phyloP scores from a whole-genome alignment of 2,888 invertebrate species.

The Oligia strigilis region DNA sequence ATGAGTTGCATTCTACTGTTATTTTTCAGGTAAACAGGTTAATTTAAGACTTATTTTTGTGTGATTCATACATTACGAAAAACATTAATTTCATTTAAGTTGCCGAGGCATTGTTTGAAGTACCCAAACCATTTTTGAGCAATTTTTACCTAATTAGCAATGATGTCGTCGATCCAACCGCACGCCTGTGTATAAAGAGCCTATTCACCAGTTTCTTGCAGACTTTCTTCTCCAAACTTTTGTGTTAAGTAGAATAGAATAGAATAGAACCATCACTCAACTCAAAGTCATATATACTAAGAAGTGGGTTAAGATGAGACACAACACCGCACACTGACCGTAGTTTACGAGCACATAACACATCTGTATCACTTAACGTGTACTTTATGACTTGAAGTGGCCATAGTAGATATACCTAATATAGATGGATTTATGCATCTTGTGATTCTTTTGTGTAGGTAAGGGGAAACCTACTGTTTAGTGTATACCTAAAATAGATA shows the following conservation, averaged over 20 bases:
- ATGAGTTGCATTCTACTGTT: neutral
- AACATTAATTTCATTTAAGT: neutral
- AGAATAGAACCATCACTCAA: neutral
- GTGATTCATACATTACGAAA: neutral
- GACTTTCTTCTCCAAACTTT: neutral
- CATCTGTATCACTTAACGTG: slow-evolving; percentile 23
- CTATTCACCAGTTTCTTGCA: neutral
- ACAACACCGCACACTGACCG: neutral
- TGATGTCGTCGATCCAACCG: neutral
- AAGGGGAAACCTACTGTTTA: neutral
- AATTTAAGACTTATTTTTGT: neutral
- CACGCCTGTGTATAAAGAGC: neutral
- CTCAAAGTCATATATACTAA: slow-evolving; percentile 16
- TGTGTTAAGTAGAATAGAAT: too few relatives aligned
- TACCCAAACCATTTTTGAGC: neutral
- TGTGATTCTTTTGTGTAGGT: neutral
- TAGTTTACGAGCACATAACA: slow-evolving; percentile 38
- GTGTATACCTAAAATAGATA: neutral
- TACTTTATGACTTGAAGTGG: slow-evolving; percentile 28
- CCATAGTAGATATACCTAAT: neutral
- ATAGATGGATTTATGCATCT: neutral
- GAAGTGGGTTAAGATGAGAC: slow-evolving; percentile 5
- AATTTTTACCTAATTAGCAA: neutral
- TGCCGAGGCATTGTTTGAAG: neutral
- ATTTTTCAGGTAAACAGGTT: neutral